These are phyloP conservation scores for Neria commutata DNA, from an alignment of 2,888 invertebrate genomes.

Conservation along the genomic window DNA sequence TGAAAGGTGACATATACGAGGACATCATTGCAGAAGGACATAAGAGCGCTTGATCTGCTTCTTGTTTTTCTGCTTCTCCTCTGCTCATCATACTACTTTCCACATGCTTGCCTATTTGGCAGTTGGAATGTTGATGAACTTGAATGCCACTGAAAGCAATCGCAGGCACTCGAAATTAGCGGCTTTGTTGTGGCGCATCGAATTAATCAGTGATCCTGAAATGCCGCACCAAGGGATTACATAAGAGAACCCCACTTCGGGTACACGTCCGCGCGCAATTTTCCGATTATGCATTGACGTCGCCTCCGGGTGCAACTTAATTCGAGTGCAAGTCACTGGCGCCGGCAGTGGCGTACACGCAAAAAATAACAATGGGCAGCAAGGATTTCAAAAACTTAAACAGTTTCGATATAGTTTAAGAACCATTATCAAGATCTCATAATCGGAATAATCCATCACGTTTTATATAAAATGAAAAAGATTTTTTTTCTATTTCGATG, in stretches of 20 bases:
- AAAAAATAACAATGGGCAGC: not conserved
- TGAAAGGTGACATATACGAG: slow-evolving; percentile 4
- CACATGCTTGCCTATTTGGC: too few relatives aligned
- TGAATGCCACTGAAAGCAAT: slow-evolving; percentile 12
- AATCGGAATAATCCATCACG: too few relatives aligned
- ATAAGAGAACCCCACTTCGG: slow-evolving; percentile 9
- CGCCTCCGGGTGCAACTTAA: slow-evolving; percentile 22
- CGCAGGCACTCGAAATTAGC: slow-evolving; percentile 17
- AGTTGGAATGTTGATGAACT: too few relatives aligned
- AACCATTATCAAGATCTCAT: too few relatives aligned
- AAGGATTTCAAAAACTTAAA: too few relatives aligned
- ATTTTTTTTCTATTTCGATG: too few relatives aligned
- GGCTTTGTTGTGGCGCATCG: not conserved
- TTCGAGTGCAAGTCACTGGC: slow-evolving; percentile 6
- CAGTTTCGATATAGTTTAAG: too few relatives aligned
- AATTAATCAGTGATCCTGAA: not conserved
- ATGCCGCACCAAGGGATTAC: not conserved
- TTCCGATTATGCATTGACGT: not conserved
- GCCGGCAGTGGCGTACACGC: not conserved
- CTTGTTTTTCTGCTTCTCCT: too few relatives aligned
- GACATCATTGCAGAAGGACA: not conserved
- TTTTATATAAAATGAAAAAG: too few relatives aligned
- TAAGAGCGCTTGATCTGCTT: too few relatives aligned
- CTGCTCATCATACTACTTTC: too few relatives aligned
- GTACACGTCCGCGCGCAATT: slow-evolving; percentile 6